Evolutionary conservation across 1,140 invertebrate species (phyloP).

Genomic region (Diploscapter pachys): DNA sequence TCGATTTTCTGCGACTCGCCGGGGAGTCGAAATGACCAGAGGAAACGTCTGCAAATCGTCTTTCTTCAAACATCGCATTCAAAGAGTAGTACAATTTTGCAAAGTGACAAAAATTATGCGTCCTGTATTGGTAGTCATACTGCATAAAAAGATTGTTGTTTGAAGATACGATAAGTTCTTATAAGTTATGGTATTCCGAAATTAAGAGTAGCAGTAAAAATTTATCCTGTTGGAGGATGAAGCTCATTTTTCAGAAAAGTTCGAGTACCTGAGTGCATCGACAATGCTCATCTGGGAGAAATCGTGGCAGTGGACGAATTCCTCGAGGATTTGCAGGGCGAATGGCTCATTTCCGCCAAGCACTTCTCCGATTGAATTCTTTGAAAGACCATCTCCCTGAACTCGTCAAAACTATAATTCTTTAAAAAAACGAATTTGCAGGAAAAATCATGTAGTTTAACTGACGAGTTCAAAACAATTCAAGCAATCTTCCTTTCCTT

Average conservation of each 20-base stretch:
- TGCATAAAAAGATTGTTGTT: no score
- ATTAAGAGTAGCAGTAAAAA: no score
- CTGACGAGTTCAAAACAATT: not conserved
- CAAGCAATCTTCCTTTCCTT: not conserved
- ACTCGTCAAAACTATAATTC: not conserved
- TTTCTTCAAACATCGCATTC: no score
- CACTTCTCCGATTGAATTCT: slow-evolving; percentile 97
- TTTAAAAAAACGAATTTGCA: no score
- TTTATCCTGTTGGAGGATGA: no score
- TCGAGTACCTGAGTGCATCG: slow-evolving; percentile 85
- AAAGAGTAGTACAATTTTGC: not conserved
- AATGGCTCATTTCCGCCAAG: slow-evolving; percentile 73
- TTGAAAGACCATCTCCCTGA: slow-evolving; percentile 94
- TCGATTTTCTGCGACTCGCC: slow-evolving; percentile 99
- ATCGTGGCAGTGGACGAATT: slow-evolving; percentile 93
- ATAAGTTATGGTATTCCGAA: no score
- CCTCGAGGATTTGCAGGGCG: slow-evolving; percentile 66
- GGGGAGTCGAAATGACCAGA: slow-evolving; percentile 95
- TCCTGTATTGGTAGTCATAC: no score
- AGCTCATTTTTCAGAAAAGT: no score
- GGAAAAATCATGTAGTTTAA: no score
- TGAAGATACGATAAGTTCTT: no score
- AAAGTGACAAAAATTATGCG: slow-evolving; percentile 60
- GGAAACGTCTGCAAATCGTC: slow-evolving; percentile 61
- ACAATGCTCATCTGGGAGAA: slow-evolving; percentile 95